These are phyloP conservation scores for Sprattus sprattus DNA, from an alignment of 2,113 vertebrate genomes.

Conservation along the genomic window DNA sequence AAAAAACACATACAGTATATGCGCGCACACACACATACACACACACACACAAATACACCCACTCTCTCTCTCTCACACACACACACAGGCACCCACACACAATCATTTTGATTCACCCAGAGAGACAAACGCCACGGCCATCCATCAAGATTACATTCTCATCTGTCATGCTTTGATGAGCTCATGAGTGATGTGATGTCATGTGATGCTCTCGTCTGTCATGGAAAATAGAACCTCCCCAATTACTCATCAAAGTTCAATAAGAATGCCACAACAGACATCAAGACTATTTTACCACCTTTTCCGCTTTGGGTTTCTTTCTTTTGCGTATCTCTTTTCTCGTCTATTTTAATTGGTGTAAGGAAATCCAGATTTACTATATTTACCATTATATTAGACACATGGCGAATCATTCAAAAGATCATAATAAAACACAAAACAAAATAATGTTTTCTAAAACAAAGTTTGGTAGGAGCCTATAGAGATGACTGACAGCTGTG, in stretches of 20 bases:
- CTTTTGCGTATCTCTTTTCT: neutral
- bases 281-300: neutral
- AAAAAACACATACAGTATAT: too few species aligned
- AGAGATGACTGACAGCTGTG: too few species aligned
- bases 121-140: neutral
- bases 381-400: neutral
- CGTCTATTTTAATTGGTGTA: neutral
- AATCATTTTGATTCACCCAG: neutral
- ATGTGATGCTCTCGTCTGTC: neutral
- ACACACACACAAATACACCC: neutral
- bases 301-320: neutral
- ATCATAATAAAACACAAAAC: neutral
- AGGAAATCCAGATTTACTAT: neutral
- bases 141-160: neutral
- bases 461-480: too few species aligned
- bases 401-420: neutral
- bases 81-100: neutral
- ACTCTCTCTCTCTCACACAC: neutral
- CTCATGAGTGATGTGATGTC: neutral
- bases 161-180: slow-evolving; percentile 1
- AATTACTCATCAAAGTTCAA: neutral
- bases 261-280: neutral
- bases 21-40: neutral
- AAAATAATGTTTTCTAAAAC: too few species aligned
- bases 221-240: neutral